Evolutionary conservation across 2,113 vertebrate species (phyloP), one percentile per base, ranked within the genome.

Genomic region (Cichladusa arquata): DNA sequence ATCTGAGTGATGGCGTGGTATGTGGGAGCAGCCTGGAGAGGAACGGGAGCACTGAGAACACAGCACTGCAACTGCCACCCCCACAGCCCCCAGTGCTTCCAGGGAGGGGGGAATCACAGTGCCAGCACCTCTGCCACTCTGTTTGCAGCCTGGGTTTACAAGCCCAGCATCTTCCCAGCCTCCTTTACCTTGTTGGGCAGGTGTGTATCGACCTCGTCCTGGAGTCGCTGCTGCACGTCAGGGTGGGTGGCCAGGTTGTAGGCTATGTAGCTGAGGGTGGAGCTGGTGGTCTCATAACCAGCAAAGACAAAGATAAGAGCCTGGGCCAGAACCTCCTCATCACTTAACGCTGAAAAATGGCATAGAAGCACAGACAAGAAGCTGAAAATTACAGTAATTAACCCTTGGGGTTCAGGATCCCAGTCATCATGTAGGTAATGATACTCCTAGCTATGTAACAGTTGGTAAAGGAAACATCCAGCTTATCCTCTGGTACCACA

Each of bases 211-310:
- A 98, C 97, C 88, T 99, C 98, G 1, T 98, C 92, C 77, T 98
- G 98, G 11, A 99, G 95, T 10, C 7, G 96, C 80, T 97, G 97
- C 95, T 98, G 98, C 60, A 94, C 88, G 0, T 98, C 86, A 11
- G 98, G 98, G 88, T 98, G 91, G 4, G 64, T 97, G 53, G 98
- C 98, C 92, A 98, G 94, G 79, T 95, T 97, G 65, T 98, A 97
- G 2, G 98, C 82, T 17, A 98, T 5, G 91, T 97, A 98, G 54
- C 88, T 92, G 36, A 98, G 92, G 5, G 98, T 86, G 76, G 70
- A 97, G 96, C 98, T 98, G 44, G 90, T 98, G 54, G 98, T 98
- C 89, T 98, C 98, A 73, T 98, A 99, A 20, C 98, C 98, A 54
- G 97, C 98, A 78, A 98, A 96, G 85, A 98, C 96, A 87, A 99